These are phyloP conservation scores for Proisotoma minuta DNA, from an alignment of 2,888 invertebrate species.

Conservation along the genomic window DNA sequence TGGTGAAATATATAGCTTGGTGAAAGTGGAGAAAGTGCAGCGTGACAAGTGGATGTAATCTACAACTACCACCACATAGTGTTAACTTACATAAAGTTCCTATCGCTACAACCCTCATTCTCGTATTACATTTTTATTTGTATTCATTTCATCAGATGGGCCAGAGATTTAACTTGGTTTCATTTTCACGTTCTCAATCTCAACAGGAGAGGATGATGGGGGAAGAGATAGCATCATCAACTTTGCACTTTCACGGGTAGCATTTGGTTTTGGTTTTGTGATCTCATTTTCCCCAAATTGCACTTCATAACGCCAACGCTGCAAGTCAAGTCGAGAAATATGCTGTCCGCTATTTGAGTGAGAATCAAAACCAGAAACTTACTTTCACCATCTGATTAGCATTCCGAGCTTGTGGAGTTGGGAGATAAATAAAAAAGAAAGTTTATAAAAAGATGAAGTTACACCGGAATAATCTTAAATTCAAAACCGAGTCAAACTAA, in stretches of 20 bases:
- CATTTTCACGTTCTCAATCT: background rate
- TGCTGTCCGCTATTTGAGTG: background rate
- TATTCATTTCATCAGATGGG: background rate
- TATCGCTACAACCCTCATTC: no score
- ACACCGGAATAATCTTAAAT: no score
- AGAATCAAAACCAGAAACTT: slow-evolving; percentile 2
- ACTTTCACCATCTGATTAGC: slow-evolving; percentile 28
- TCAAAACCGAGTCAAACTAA: no score
- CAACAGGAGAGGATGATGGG: background rate
- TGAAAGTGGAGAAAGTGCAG: no score
- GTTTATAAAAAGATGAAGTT: slow-evolving; percentile 15
- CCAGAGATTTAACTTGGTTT: background rate
- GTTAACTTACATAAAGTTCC: background rate
- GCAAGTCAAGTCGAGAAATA: no score
- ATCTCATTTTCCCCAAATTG: background rate
- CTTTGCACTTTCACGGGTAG: background rate
- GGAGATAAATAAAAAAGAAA: slow-evolving; percentile 36
- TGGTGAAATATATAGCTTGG: no score
- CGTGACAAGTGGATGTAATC: no score
- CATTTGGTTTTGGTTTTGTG: background rate
- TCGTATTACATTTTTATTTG: background rate
- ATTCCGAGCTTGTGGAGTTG: slow-evolving; percentile 33
- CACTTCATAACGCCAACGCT: no score
- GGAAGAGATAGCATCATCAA: background rate
- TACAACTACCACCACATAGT: no score